phyloP scores from a whole-genome alignment of 2,888 invertebrate genomes.

The Phortica magna region DNA sequence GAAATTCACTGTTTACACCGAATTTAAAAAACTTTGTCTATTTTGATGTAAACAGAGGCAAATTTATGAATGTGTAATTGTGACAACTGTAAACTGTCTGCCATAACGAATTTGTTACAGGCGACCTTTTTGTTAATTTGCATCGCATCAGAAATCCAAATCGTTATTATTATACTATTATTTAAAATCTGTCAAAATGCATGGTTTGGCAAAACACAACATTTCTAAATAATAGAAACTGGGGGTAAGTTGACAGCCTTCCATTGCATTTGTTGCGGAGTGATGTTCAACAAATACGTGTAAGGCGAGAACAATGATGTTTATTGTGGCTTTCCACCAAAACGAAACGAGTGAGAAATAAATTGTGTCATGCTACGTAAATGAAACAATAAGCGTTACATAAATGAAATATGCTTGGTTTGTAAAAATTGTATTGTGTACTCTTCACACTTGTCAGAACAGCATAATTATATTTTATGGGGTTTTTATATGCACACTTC shows the following conservation, averaged over 20 bases:
- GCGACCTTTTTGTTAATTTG: constrained; percentile 55
- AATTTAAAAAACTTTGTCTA: constrained; percentile 42
- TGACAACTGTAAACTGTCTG: constrained; percentile 68
- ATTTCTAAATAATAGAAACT: not conserved
- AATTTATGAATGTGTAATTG: constrained; percentile 49
- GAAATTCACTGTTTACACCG: constrained; percentile 36
- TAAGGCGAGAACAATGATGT: constrained; percentile 62
- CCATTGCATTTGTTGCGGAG: no score
- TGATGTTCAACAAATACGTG: constrained; percentile 38
- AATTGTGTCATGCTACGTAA: constrained; percentile 52
- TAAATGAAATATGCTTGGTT: constrained; percentile 50
- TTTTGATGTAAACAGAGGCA: constrained; percentile 58
- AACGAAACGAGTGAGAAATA: constrained; percentile 47
- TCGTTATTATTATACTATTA: constrained; percentile 58
- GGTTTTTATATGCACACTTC: not conserved
- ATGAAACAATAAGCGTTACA: not conserved
- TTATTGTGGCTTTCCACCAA: constrained; percentile 65
- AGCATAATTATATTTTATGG: not conserved
- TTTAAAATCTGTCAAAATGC: constrained; percentile 67
- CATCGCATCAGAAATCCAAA: constrained; percentile 58
- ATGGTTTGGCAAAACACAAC: constrained; percentile 49
- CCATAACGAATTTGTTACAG: constrained; percentile 66
- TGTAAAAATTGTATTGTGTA: constrained; percentile 63
- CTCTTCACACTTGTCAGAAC: constrained; percentile 47
- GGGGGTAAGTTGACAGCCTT: constrained; percentile 51